A percentile compares a stretch with the other conserved stretches of the same genome.
Evolutionary conservation across 2,888 invertebrate genomes (phyloP).

Genomic region (Stenoptilia bipunctidactyla): DNA sequence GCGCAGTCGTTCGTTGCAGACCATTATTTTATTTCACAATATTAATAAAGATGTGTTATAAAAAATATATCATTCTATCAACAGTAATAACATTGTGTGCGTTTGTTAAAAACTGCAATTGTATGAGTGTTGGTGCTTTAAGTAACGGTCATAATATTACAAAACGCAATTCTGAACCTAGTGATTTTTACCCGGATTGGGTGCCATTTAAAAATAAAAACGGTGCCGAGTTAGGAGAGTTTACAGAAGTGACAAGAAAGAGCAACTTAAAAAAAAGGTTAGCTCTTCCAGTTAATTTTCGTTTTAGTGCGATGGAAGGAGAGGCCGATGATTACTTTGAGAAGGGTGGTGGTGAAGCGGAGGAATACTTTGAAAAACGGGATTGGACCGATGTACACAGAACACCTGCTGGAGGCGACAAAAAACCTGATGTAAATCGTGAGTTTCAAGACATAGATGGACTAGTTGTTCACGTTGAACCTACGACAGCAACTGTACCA

Average conservation of each 20-base stretch:
- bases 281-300: slow-evolving; percentile 44
- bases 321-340: slow-evolving; percentile 46
- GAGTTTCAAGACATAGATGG: slow-evolving; percentile 45
- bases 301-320: slow-evolving; percentile 41
- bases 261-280: slow-evolving; percentile 49
- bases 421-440: slow-evolving; percentile 20
- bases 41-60: too few species aligned
- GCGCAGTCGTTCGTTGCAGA: slow-evolving; percentile 35
- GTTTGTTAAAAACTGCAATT: not conserved
- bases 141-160: slow-evolving; percentile 37
- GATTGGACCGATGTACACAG: slow-evolving; percentile 49
- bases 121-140: slow-evolving; percentile 26
- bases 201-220: slow-evolving; percentile 60
- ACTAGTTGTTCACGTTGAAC: slow-evolving; percentile 20
- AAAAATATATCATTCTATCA: not conserved
- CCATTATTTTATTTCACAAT: slow-evolving; percentile 6
- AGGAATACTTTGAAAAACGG: slow-evolving; percentile 51
- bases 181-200: slow-evolving; percentile 54
- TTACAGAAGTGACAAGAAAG: slow-evolving; percentile 33
- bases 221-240: slow-evolving; percentile 47
- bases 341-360: slow-evolving; percentile 40
- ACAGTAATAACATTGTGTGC: not conserved
- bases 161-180: slow-evolving; percentile 39
- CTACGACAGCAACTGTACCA: not conserved
- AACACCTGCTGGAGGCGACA: slow-evolving; percentile 19